Evolutionary conservation across 2,113 vertebrate genomes (phyloP).

Genomic region (Pseudopipra pipra): DNA sequence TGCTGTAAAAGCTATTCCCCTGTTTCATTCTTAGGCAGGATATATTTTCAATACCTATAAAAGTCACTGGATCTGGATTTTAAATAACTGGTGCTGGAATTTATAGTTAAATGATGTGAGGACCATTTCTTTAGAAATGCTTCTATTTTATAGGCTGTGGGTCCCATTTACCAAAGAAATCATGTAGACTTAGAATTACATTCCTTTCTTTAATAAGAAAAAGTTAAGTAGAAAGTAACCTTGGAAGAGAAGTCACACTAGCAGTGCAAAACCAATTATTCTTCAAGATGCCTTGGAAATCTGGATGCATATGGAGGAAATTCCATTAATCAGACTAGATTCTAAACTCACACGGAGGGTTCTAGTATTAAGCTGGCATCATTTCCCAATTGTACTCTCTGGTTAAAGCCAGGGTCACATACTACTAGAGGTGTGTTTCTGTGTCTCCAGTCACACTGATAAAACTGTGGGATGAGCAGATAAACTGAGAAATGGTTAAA

Average conservation of each 20-base stretch:
- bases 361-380: not conserved
- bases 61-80: constrained; percentile 17
- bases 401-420: not conserved
- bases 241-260: not conserved
- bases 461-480: not conserved
- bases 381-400: not conserved
- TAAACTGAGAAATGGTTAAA: not conserved
- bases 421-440: not conserved
- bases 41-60: not conserved
- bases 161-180: constrained; percentile 60
- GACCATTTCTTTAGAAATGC: not conserved
- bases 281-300: constrained; percentile 4
- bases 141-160: not conserved
- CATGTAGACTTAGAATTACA: not conserved
- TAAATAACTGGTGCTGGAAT: constrained; percentile 27
- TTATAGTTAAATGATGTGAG: not conserved
- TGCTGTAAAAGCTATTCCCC: constrained; percentile 6
- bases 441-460: not conserved
- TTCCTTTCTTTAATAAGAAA: constrained; percentile 24
- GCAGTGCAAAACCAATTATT: constrained; percentile 10
- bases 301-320: not conserved
- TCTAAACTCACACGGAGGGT: not conserved
- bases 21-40: not conserved
- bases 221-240: not conserved
- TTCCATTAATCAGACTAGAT: not conserved